These are phyloP conservation scores for Herminia tarsipennalis DNA, from an alignment of 2,888 invertebrate genomes.

Conservation along the genomic window DNA sequence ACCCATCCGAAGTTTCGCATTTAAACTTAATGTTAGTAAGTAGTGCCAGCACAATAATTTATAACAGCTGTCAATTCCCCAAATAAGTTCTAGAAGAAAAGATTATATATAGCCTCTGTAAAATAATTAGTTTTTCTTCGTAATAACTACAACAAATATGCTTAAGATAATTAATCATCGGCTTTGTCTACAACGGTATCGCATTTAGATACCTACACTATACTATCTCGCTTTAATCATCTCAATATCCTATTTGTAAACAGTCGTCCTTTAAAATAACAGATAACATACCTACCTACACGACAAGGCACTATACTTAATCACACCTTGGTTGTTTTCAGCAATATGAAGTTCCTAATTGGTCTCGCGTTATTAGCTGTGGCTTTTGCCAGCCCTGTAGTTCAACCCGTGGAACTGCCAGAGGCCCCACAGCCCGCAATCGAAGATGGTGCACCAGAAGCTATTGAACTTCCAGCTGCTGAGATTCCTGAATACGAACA, in stretches of 20 bases:
- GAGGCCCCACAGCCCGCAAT: conserved; percentile 28
- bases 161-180: too few species aligned
- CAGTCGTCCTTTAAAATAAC: not conserved
- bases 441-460: too few species aligned
- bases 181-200: not conserved
- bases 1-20: too few species aligned
- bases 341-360: conserved; percentile 69
- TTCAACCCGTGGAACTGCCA: conserved; percentile 30
- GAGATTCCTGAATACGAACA: too few species aligned
- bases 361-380: conserved; percentile 60
- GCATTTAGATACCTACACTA: not conserved
- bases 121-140: too few species aligned
- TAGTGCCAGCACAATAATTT: too few species aligned
- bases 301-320: not conserved
- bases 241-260: conserved; percentile 2
- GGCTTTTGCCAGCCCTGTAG: conserved; percentile 50
- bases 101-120: too few species aligned
- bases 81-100: too few species aligned
- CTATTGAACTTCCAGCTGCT: conserved; percentile 1
- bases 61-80: too few species aligned
- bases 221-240: not conserved
- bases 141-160: too few species aligned
- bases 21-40: too few species aligned
- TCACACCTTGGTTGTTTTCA: conserved; percentile 42
- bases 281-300: conserved; percentile 1